Evolutionary conservation across 2,888 invertebrate species (phyloP).

Genomic region (Chrysolina oricalcia): DNA sequence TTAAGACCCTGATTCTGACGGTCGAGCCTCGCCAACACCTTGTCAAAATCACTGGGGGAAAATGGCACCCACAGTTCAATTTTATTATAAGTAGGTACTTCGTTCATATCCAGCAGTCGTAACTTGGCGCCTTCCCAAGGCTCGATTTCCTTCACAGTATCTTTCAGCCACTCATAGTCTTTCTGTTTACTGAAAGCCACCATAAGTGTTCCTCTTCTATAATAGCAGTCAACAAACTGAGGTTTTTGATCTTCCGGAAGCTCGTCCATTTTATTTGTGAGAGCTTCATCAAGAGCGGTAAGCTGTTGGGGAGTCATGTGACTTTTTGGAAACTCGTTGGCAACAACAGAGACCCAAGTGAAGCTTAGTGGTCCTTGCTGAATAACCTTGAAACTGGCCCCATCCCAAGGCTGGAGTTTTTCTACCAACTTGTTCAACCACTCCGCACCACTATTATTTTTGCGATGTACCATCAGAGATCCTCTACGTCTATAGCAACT

Average conservation of each 20-base stretch:
- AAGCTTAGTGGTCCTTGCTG: constrained; percentile 10
- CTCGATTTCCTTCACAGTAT: background rate
- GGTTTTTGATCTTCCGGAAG: background rate
- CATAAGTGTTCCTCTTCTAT: constrained; percentile 12
- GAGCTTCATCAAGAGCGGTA: background rate
- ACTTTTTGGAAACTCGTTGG: background rate
- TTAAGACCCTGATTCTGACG: constrained; percentile 35
- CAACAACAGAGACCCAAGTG: background rate
- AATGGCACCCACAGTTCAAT: constrained; percentile 30
- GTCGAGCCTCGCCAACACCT: constrained; percentile 29
- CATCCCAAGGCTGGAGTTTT: constrained; percentile 6
- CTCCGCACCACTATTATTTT: background rate
- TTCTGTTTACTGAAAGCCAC: background rate
- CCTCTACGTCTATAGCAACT: constrained; percentile 6
- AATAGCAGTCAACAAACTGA: constrained; percentile 2
- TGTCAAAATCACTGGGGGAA: constrained; percentile 27
- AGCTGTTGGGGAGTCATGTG: constrained; percentile 2
- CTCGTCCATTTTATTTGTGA: constrained; percentile 11
- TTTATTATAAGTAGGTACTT: constrained; percentile 32
- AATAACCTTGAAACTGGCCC: constrained; percentile 1
- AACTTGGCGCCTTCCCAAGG: constrained; percentile 17
- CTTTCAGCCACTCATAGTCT: constrained; percentile 16
- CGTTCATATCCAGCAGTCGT: background rate
- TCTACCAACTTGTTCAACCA: background rate
- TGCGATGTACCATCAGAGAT: background rate